Evolutionary conservation across 23 tunicate species (phyloP), one percentile per base, ranked within the genome.

Genomic region (Ascidia mentula): DNA sequence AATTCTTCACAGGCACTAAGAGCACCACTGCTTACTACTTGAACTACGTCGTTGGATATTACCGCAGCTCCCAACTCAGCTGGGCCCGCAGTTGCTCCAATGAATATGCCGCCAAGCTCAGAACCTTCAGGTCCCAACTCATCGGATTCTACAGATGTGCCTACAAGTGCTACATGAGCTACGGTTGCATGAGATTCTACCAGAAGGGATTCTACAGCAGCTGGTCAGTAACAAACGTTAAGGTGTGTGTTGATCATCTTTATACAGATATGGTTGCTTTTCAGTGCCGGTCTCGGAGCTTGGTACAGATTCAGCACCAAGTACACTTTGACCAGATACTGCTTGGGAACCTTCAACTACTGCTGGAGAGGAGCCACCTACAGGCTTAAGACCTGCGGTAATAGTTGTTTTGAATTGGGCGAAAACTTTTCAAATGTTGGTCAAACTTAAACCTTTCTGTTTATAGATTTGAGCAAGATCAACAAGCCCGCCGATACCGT

Each of bases 251-350:
- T 42, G 15, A 15, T 42, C 12, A 9, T 15, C 15, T 42, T 42
- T 42, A 15, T 15, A 42, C n/a, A 42, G 15, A 42, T 42, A 12
- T 42, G 12, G 12, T 42, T 42, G 53, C n/a, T 42, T 42, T 42
- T 42, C 53, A 42, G 53, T 15, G 53, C 72, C 12, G 34, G 34
- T 8, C 32, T 69, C 34, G 72, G 72, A 69, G 32, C 34, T 31
- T 69, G 72, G 72, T 69, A 31, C 33, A 69, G 20, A n/a, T 69
- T 26, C 34, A 69, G 20, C 72, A 69, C 33, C 72, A 69, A n/a
- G 33, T 69, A 69, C 72, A 26, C 72, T 31, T 20, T 28, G 20
- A 12, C 15, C 33, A 69, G 33, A 28, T 69, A 13, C n/a, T 69
- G 72, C 72, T 26, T 69, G 72, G 32, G 32, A 31, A 12, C 72